phyloP scores from a whole-genome alignment of 2,113 vertebrate species.

The Phrynocephalus versicolor region DNA sequence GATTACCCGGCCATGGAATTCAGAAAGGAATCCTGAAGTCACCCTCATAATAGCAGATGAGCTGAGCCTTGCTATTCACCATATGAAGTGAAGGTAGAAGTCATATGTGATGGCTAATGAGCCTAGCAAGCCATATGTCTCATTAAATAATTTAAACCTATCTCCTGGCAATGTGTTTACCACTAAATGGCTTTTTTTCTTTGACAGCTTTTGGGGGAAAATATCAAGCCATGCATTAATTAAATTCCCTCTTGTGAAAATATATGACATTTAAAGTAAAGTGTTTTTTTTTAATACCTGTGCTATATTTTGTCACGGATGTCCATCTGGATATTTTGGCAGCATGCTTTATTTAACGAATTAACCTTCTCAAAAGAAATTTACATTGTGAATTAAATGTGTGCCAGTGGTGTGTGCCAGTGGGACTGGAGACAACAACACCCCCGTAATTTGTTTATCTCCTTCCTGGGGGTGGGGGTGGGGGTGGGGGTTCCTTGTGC shows the following conservation, averaged over 20 bases:
- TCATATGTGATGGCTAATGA: not conserved
- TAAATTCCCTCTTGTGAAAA: conserved; percentile 22
- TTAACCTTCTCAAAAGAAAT: conserved; percentile 25
- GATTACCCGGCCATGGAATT: conserved; percentile 8
- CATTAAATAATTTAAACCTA: conserved; percentile 20
- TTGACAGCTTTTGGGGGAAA: conserved; percentile 21
- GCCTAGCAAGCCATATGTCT: not conserved
- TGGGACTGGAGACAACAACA: too few species aligned
- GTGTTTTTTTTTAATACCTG: conserved; percentile 6
- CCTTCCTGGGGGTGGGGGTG: too few species aligned
- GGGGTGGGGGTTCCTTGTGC: too few species aligned
- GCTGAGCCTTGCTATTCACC: not conserved
- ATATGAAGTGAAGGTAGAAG: not conserved
- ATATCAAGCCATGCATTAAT: conserved; percentile 10
- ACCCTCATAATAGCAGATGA: not conserved
- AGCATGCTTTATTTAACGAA: not conserved
- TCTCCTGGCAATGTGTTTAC: conserved; percentile 25
- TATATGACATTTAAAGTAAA: not conserved
- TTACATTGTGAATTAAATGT: conserved; percentile 6
- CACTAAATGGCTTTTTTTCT: conserved; percentile 24
- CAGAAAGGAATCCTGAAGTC: not conserved
- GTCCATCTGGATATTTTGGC: not conserved
- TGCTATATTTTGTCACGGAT: conserved; percentile 16
- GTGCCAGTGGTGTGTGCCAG: not conserved
- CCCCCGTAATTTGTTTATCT: too few species aligned